Conservation (phyloP, 2,113 vertebrate genomes). For the Mormyrus lacerda region DNA sequence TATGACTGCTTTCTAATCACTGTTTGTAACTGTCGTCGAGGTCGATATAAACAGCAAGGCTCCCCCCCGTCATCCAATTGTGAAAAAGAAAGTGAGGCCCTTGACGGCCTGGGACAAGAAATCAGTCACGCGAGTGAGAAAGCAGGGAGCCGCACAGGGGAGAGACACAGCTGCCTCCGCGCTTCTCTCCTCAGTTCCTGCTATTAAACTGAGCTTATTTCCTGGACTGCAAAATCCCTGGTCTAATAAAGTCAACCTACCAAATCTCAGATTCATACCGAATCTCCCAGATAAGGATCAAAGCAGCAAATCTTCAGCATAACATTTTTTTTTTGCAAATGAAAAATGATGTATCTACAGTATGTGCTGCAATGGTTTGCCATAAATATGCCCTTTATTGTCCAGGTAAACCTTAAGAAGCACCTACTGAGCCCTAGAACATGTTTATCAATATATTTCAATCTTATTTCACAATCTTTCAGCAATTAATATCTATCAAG, state of each 20-base stretch:
- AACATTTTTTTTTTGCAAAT: background rate
- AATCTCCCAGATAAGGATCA: background rate
- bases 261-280: background rate
- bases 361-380: background rate
- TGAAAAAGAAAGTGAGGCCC: background rate
- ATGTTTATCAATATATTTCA: background rate
- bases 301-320: background rate
- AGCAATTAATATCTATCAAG: background rate
- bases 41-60: background rate
- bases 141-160: background rate
- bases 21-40: background rate
- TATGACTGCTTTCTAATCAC: background rate
- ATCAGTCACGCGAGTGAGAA: background rate
- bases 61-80: background rate
- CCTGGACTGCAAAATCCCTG: background rate
- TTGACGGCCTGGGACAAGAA: background rate
- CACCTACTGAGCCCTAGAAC: background rate
- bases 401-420: background rate
- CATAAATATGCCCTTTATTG: background rate
- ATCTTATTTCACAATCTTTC: background rate
- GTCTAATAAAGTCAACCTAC: background rate
- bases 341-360: background rate
- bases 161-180: background rate
- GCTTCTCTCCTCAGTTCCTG: background rate
- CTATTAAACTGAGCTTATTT: background rate